These are phyloP conservation scores for Atherinomorus stipes DNA, from an alignment of 2,113 vertebrate species.

Conservation along the genomic window DNA sequence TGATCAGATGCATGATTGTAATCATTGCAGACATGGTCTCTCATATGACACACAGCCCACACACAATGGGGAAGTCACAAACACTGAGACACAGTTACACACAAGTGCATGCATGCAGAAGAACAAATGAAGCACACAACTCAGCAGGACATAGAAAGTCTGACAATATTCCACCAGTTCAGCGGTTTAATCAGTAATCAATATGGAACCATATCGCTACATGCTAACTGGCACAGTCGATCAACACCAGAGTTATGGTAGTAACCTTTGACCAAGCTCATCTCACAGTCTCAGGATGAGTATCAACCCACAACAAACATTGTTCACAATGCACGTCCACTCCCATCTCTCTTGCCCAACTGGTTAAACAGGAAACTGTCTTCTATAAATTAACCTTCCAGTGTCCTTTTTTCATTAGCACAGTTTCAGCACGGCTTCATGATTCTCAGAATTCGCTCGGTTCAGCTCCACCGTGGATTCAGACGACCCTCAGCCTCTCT, in stretches of 20 bases:
- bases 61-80: slow-evolving; percentile 24
- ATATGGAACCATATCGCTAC: slow-evolving; percentile 14
- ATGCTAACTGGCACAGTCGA: slow-evolving; percentile 8
- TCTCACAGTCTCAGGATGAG: background rate
- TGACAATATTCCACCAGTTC: slow-evolving; percentile 9
- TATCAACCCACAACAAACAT: slow-evolving; percentile 11
- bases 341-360: slow-evolving; percentile 27
- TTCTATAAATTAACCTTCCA: slow-evolving; percentile 6
- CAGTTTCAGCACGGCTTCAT: background rate
- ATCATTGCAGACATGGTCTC: slow-evolving; percentile 51
- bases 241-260: slow-evolving; percentile 18
- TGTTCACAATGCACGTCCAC: slow-evolving; percentile 14
- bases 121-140: background rate
- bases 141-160: slow-evolving; percentile 2
- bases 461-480: slow-evolving; percentile 8
- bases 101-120: background rate
- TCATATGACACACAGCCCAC: slow-evolving; percentile 68
- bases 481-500: slow-evolving; percentile 8
- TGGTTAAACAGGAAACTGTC: slow-evolving; percentile 50
- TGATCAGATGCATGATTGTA: slow-evolving; percentile 69
- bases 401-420: slow-evolving; percentile 9
- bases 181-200: slow-evolving; percentile 38
- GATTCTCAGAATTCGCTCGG: background rate
- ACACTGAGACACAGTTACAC: slow-evolving; percentile 8
- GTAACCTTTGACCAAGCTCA: slow-evolving; percentile 11